Conservation (phyloP, 2,113 vertebrate genomes). For the Laticauda laticaudata region DNA sequence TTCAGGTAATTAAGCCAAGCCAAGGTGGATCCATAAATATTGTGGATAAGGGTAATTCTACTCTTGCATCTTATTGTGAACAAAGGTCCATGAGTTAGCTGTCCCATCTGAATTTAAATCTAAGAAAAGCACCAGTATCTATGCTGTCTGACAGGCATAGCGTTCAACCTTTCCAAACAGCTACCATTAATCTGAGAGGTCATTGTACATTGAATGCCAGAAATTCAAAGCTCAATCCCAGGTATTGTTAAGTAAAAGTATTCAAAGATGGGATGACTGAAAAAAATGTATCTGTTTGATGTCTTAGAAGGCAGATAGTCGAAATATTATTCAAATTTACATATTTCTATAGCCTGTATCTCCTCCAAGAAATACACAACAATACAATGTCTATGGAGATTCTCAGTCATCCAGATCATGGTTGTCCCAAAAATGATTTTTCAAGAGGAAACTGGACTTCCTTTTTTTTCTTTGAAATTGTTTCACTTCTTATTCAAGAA, state of each 20-base stretch:
- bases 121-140: slow-evolving; percentile 34
- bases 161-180: not conserved
- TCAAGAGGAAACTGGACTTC: too few relatives aligned
- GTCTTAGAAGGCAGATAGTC: not conserved
- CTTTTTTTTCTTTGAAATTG: too few relatives aligned
- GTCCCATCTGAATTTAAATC: slow-evolving; percentile 23
- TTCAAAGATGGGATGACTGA: not conserved
- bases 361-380: not conserved
- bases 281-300: not conserved
- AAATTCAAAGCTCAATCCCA: not conserved
- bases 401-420: too few relatives aligned
- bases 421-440: too few relatives aligned
- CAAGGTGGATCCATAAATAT: slow-evolving; percentile 51
- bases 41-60: slow-evolving; percentile 54
- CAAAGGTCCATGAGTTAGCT: slow-evolving; percentile 46
- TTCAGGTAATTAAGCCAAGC: slow-evolving; percentile 54
- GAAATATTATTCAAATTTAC: not conserved
- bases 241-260: not conserved
- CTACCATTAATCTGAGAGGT: not conserved
- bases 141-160: slow-evolving; percentile 3
- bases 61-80: slow-evolving; percentile 34
- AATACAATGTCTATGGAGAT: not conserved
- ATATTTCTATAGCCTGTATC: not conserved
- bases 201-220: not conserved
- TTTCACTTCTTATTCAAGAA: too few relatives aligned